A percentile compares a stretch with the other conserved stretches of the same genome.
Conservation (phyloP, 2,113 vertebrate species). For the Grus americana region DNA sequence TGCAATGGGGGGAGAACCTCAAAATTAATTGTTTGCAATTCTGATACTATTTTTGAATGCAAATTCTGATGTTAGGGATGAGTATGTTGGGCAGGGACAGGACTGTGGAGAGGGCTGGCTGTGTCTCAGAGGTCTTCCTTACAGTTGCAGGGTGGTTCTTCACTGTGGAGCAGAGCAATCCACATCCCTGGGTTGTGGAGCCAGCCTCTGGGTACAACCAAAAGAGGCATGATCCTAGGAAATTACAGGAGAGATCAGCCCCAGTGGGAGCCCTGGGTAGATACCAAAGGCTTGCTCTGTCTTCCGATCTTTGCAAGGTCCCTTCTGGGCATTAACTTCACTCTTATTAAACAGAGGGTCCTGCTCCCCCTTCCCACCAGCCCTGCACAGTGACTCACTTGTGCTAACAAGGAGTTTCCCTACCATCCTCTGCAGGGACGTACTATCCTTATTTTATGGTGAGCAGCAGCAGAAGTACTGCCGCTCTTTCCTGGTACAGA, state of each 20-base stretch:
- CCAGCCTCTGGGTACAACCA: rapidly evolving
- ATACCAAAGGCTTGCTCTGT: background rate
- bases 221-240: background rate
- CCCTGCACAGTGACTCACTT: background rate
- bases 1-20: rapidly evolving
- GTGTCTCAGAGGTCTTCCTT: background rate
- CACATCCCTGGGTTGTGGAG: background rate
- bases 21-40: background rate
- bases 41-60: background rate
- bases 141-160: background rate
- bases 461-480: background rate
- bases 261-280: background rate
- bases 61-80: background rate
- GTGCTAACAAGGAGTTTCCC: background rate
- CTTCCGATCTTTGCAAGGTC: background rate
- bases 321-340: background rate
- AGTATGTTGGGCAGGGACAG: background rate
- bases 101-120: background rate
- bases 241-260: background rate
- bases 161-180: background rate
- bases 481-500: background rate
- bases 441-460: background rate
- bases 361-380: background rate
- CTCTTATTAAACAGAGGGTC: background rate
- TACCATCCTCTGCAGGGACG: background rate